Percentiles rank a stretch among this genome's conserved stretches.
phyloP scores from a whole-genome alignment of 2,888 invertebrate genomes.

The Tetragonisca angustula region DNA sequence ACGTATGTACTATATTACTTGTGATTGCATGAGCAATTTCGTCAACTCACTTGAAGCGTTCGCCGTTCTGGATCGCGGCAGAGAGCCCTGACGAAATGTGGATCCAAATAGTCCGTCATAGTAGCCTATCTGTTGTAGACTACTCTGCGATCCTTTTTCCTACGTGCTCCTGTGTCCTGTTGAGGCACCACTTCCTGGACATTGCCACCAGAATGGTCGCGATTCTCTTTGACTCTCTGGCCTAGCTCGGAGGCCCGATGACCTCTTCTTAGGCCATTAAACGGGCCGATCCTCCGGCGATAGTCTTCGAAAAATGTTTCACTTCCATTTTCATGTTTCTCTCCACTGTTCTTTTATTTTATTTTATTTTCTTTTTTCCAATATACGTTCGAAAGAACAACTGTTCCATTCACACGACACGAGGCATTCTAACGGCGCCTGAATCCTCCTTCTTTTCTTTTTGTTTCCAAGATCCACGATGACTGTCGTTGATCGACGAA shows the following conservation, averaged over 20 bases:
- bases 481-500: background rate
- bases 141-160: conserved; percentile 62
- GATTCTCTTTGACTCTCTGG: conserved; percentile 16
- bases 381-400: background rate
- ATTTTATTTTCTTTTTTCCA: background rate
- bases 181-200: conserved; percentile 55
- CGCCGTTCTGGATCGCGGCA: conserved; percentile 85
- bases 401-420: background rate
- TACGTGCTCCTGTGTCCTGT: conserved; percentile 56
- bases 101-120: conserved; percentile 85
- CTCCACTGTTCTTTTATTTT: background rate
- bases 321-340: conserved; percentile 2
- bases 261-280: conserved; percentile 30
- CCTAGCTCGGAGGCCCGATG: conserved; percentile 3
- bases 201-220: conserved; percentile 56
- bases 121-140: conserved; percentile 66
- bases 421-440: background rate
- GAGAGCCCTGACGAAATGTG: conserved; percentile 85
- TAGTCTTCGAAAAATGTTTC: conserved; percentile 17
- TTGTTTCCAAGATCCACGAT: background rate
- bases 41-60: conserved; percentile 84
- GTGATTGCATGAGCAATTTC: background rate
- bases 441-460: background rate
- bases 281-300: conserved; percentile 5
- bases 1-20: no score